Conservation (phyloP, 2,888 invertebrate genomes). For the Hybos culiciformis region DNA sequence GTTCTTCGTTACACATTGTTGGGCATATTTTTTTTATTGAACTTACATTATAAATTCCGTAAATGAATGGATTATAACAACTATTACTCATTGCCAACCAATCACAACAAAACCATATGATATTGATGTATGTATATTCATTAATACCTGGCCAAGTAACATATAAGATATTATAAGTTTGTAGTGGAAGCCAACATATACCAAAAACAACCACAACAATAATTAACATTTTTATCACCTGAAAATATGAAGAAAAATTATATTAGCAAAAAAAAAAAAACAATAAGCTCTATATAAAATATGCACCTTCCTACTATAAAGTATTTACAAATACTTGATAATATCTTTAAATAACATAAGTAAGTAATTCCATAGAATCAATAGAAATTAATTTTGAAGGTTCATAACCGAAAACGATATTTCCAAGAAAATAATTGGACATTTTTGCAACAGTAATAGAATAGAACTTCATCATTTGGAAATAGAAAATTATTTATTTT, state of each 20-base stretch:
- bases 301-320: background rate
- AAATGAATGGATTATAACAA: conserved; percentile 82
- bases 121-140: conserved; percentile 66
- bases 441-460: no score
- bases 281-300: no score
- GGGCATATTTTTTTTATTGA: no score
- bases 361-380: no score
- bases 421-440: no score
- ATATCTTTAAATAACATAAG: no score
- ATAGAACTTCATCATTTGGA: no score
- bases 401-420: no score
- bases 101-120: conserved; percentile 74
- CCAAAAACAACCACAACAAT: conserved; percentile 70
- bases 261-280: conserved; percentile 2
- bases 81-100: conserved; percentile 84
- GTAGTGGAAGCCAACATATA: conserved; percentile 71
- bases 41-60: conserved; percentile 79
- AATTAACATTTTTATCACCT: conserved; percentile 84
- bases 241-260: conserved; percentile 17
- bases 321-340: background rate
- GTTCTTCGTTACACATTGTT: no score
- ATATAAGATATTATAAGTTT: conserved; percentile 57
- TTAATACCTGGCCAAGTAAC: conserved; percentile 56
- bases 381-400: no score
- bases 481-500: no score